Evolutionary conservation across 1,140 invertebrate genomes (phyloP).

Genomic region (Apis florea): DNA sequence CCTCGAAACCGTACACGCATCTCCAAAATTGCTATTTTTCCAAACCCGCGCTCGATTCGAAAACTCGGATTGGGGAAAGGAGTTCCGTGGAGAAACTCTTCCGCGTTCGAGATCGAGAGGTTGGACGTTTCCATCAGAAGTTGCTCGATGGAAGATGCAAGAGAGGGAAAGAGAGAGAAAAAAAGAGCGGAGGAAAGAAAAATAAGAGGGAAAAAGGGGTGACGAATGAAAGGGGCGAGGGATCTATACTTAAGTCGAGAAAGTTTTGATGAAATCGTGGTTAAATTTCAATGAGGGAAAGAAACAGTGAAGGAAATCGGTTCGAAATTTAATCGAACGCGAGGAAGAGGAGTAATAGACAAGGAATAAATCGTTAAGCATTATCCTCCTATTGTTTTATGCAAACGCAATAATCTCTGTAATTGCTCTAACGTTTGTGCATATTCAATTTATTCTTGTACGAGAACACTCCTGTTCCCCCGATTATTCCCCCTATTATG

Average conservation of each 20-base stretch:
- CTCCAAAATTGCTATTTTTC: slow-evolving; percentile 12
- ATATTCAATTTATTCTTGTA: slow-evolving; percentile 13
- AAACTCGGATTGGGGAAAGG: slow-evolving; percentile 4
- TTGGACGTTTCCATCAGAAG: slow-evolving; percentile 42
- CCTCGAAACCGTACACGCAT: background rate
- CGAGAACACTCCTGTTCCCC: background rate
- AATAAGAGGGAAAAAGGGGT: background rate
- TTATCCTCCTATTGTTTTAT: slow-evolving; percentile 31
- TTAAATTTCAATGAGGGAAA: slow-evolving; percentile 25
- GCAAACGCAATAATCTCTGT: slow-evolving; percentile 17
- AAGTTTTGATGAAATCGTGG: slow-evolving; percentile 1
- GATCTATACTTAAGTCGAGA: slow-evolving; percentile 47
- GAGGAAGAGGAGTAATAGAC: background rate
- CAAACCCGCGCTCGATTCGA: background rate
- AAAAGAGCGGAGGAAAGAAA: background rate
- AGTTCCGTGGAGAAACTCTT: background rate
- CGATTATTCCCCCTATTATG: slow-evolving; percentile 6
- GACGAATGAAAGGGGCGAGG: slow-evolving; percentile 3
- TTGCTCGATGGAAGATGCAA: slow-evolving; percentile 48
- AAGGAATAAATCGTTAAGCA: background rate
- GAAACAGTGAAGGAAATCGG: background rate
- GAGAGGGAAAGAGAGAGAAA: slow-evolving; percentile 4
- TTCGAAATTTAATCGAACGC: slow-evolving; percentile 44
- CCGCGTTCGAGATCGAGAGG: slow-evolving; percentile 51
- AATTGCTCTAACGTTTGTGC: slow-evolving; percentile 28